Conservation (phyloP, 2,113 vertebrate genomes). For the Calyptomena viridis region DNA sequence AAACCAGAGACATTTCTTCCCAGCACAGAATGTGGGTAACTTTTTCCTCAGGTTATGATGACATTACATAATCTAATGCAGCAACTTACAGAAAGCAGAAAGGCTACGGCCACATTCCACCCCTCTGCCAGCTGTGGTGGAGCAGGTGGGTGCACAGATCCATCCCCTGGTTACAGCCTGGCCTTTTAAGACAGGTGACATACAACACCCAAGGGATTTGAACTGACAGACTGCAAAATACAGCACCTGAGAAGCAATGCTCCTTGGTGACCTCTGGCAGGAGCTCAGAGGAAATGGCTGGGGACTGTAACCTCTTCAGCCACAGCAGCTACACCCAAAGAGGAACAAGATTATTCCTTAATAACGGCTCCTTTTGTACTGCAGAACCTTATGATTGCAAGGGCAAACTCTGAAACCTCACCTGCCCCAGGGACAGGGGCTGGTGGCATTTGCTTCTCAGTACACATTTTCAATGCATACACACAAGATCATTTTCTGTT, state of each 20-base stretch:
- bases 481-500: neutral
- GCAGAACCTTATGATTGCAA: neutral
- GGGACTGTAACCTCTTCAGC: neutral
- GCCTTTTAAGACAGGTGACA: neutral
- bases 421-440: neutral
- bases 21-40: fast-evolving
- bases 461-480: neutral
- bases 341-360: neutral
- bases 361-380: fast-evolving
- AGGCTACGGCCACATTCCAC: neutral
- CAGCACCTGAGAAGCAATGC: neutral
- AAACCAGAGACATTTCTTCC: neutral
- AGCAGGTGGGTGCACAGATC: fast-evolving
- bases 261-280: neutral
- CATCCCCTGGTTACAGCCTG: neutral
- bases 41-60: neutral
- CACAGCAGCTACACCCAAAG: neutral
- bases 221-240: neutral
- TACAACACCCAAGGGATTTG: neutral
- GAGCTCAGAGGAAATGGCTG: neutral
- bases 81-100: neutral
- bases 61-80: too few relatives aligned
- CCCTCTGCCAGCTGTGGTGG: neutral
- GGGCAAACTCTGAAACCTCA: neutral
- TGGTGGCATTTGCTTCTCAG: neutral